Conservation (phyloP, 2,888 invertebrate species). For the Oscheius sp. region DNA sequence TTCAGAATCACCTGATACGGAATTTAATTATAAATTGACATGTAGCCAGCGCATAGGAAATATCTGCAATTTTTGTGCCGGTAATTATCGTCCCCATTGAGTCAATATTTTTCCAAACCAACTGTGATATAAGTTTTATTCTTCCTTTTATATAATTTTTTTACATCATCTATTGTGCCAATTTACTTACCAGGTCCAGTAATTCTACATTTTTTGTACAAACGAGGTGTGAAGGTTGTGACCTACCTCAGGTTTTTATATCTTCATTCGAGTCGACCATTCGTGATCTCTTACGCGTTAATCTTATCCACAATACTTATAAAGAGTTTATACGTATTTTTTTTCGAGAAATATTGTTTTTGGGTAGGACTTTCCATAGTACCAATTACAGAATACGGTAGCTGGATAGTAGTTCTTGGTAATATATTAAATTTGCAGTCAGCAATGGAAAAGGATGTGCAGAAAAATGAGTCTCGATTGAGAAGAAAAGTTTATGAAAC, state of each 20-base stretch:
- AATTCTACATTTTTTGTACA: constrained; percentile 12
- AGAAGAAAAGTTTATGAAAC: constrained; percentile 8
- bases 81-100: constrained; percentile 35
- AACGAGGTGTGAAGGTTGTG: neutral
- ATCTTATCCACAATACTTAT: constrained; percentile 13
- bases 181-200: constrained; percentile 20
- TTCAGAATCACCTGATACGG: neutral
- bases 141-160: neutral
- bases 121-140: neutral
- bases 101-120: neutral
- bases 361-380: neutral
- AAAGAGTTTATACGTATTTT: constrained; percentile 13
- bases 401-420: too few species aligned
- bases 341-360: neutral
- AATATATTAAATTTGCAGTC: neutral
- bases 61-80: constrained; percentile 47
- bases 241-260: constrained; percentile 11
- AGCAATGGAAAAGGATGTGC: neutral
- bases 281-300: constrained; percentile 21
- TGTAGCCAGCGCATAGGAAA: constrained; percentile 38
- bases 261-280: constrained; percentile 3
- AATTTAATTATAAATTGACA: constrained; percentile 15
- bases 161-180: constrained; percentile 4
- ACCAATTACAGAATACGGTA: neutral
- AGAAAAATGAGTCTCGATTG: constrained; percentile 6